phyloP scores from a whole-genome alignment of 2,888 invertebrate species.

The Hirtodrosophila histrioides region DNA sequence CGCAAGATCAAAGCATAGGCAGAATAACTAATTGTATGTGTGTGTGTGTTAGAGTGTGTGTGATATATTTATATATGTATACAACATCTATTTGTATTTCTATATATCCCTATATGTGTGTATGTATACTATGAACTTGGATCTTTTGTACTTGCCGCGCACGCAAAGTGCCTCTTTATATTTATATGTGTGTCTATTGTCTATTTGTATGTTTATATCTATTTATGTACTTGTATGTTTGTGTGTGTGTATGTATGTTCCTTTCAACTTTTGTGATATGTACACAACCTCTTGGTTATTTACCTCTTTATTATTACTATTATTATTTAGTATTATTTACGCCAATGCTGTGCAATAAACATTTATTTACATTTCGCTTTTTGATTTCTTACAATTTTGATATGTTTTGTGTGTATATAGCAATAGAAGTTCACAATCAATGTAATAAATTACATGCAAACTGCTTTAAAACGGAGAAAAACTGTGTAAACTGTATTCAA shows the following conservation, averaged over 20 bases:
- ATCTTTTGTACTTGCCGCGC: constrained; percentile 61
- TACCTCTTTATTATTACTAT: constrained; percentile 19
- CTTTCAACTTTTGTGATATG: constrained; percentile 54
- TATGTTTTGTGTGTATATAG: constrained; percentile 43
- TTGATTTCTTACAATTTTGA: constrained; percentile 5
- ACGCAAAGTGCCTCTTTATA: constrained; percentile 24
- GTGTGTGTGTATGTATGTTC: constrained; percentile 32
- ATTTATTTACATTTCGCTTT: constrained; percentile 8
- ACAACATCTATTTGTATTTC: constrained; percentile 40
- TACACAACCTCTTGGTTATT: constrained; percentile 38
- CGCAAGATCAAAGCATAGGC: constrained; percentile 83
- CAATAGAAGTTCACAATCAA: constrained; percentile 59
- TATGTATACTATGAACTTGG: constrained; percentile 29
- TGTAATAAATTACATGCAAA: constrained; percentile 61
- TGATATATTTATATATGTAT: constrained; percentile 40
- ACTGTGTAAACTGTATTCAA: no score
- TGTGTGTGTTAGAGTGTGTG: constrained; percentile 34
- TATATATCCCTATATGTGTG: constrained; percentile 33
- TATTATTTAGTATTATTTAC: constrained; percentile 46
- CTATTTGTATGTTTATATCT: constrained; percentile 21
- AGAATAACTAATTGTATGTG: constrained; percentile 24
- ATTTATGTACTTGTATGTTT: constrained; percentile 15
- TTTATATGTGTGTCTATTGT: constrained; percentile 13
- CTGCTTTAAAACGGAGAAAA: constrained; percentile 29
- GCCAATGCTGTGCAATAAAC: constrained; percentile 30